A percentile compares a stretch with the other conserved stretches of the same genome.
These are phyloP conservation scores for Dolichoris vasculosae DNA, from an alignment of 1,140 invertebrate genomes.

Conservation along the genomic window DNA sequence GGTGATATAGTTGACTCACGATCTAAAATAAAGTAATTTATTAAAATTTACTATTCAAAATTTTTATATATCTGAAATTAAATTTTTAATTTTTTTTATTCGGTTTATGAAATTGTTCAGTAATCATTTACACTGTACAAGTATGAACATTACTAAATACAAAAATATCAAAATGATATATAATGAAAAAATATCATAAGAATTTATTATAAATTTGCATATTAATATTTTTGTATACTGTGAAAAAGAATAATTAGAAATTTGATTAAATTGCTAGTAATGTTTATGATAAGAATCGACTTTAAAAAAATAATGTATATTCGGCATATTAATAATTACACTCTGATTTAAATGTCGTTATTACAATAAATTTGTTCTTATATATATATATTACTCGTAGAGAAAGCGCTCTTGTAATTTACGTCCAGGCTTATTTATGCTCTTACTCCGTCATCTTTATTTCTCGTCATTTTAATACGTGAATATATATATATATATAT, in stretches of 20 bases:
- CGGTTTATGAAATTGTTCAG: too few species aligned
- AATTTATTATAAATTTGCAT: too few species aligned
- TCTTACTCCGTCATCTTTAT: slow-evolving; percentile 25
- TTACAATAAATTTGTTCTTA: background rate
- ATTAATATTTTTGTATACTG: too few species aligned
- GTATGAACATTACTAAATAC: too few species aligned
- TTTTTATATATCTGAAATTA: too few species aligned
- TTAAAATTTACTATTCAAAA: slow-evolving; percentile 17
- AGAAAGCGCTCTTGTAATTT: slow-evolving; percentile 38
- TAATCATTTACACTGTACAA: too few species aligned
- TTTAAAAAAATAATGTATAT: slow-evolving; percentile 5
- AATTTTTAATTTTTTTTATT: too few species aligned
- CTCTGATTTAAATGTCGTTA: background rate
- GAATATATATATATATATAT: background rate
- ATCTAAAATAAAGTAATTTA: slow-evolving; percentile 60
- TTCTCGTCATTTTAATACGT: background rate
- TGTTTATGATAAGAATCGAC: background rate
- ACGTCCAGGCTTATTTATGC: slow-evolving; percentile 44
- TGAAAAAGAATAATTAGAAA: too few species aligned
- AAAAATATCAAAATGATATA: too few species aligned
- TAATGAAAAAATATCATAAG: too few species aligned
- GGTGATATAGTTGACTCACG: slow-evolving; percentile 55
- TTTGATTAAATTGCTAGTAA: too few species aligned
- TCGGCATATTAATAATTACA: background rate
- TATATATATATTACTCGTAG: slow-evolving; percentile 53